Conservation (phyloP, 2,797 vertebrate genomes). For the Pachyuromys duprasi region DNA sequence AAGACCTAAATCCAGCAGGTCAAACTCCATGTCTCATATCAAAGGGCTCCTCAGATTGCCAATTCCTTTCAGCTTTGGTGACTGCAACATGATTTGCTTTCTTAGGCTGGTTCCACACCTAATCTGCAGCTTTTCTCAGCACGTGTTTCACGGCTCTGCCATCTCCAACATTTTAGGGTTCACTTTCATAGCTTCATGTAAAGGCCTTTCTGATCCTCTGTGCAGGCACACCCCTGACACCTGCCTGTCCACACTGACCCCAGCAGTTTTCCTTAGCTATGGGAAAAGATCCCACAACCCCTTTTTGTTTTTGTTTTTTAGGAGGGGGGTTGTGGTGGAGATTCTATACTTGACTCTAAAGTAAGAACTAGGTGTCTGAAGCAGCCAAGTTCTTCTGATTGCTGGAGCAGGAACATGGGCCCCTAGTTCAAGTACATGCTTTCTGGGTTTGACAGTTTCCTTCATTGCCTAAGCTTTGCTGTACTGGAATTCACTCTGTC, state of each 20-base stretch:
- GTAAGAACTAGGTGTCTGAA: not conserved
- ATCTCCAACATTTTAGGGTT: not conserved
- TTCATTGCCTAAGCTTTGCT: not conserved
- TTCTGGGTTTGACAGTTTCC: not conserved
- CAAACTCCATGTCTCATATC: not conserved
- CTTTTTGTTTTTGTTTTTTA: too few species aligned
- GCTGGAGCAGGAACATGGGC: accelerated
- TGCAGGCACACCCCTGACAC: not conserved
- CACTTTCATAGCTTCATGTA: not conserved
- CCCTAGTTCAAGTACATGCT: not conserved
- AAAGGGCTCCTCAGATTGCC: not conserved
- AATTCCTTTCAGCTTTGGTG: not conserved
- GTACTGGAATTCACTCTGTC: not conserved
- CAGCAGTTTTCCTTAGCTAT: not conserved
- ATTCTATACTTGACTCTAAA: not conserved
- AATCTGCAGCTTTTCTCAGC: not conserved
- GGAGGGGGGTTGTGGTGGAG: too few species aligned
- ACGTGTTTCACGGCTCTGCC: too few species aligned
- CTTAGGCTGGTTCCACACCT: not conserved
- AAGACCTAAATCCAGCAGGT: not conserved
- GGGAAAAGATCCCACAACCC: not conserved
- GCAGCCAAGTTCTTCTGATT: not conserved
- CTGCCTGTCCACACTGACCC: not conserved
- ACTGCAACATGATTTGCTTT: too few species aligned
- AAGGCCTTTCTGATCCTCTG: not conserved